Conservation (phyloP, 2,888 invertebrate genomes). For the Flexamia atlantica region DNA sequence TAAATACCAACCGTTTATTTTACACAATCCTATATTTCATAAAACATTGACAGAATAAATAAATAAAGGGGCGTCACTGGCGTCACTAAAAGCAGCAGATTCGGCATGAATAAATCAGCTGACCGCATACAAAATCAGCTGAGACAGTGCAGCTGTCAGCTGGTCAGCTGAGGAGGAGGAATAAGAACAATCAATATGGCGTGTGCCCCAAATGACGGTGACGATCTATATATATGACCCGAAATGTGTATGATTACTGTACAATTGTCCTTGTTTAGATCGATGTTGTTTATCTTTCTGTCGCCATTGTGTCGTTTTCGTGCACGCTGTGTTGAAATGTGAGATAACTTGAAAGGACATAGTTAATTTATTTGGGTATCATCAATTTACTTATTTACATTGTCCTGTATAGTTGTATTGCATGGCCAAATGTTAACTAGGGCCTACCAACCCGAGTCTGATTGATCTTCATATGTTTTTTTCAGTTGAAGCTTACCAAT, state of each 20-base stretch:
- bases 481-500: too few species aligned
- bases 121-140: constrained; percentile 31
- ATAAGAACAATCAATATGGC: constrained; percentile 32
- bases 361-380: too few species aligned
- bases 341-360: too few species aligned
- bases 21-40: neutral
- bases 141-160: neutral
- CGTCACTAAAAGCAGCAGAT: constrained; percentile 3
- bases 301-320: neutral
- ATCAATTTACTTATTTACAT: too few species aligned
- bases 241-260: constrained; percentile 17
- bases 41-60: constrained; percentile 23
- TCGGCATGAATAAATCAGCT: constrained; percentile 26
- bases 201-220: constrained; percentile 15
- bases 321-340: too few species aligned
- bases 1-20: neutral
- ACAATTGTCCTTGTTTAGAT: neutral
- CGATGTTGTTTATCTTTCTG: neutral
- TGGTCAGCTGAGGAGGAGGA: neutral
- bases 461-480: too few species aligned
- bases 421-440: too few species aligned
- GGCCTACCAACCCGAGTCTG: too few species aligned
- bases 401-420: too few species aligned
- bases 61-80: neutral
- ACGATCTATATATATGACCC: neutral